Conservation (phyloP, 2,113 vertebrate genomes). For the Myrmophylax atrothorax region DNA sequence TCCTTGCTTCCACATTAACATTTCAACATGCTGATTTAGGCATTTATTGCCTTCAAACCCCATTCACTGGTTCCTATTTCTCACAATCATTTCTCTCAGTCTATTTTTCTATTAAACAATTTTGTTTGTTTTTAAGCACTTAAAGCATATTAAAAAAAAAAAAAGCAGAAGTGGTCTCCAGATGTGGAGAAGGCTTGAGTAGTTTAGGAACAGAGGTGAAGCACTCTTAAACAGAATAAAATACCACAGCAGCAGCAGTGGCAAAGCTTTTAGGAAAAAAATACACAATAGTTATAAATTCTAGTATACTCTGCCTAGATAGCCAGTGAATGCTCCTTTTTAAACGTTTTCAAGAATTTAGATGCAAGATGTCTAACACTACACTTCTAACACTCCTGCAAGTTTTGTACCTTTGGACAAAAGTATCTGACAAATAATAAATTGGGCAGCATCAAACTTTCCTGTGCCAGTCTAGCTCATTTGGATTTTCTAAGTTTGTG, state of each 20-base stretch:
- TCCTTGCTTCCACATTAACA: background rate
- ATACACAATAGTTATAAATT: background rate
- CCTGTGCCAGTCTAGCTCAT: background rate
- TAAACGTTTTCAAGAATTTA: background rate
- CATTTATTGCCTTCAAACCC: background rate
- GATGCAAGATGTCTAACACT: background rate
- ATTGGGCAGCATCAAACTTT: background rate
- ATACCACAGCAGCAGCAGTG: background rate
- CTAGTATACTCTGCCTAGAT: background rate
- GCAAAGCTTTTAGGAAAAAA: background rate
- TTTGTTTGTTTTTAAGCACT: background rate
- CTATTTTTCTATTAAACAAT: background rate
- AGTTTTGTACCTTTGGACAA: background rate
- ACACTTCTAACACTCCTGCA: accelerated
- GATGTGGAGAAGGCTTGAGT: background rate
- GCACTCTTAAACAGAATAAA: background rate
- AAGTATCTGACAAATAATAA: background rate
- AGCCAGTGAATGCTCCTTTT: background rate
- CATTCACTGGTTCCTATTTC: background rate
- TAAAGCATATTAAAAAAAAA: background rate
- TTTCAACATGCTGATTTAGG: background rate
- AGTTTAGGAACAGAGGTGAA: background rate
- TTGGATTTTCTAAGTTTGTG: background rate
- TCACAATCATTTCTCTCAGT: background rate
- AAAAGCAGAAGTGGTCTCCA: background rate